Evolutionary conservation across 1,140 invertebrate genomes (phyloP).

Genomic region (Lordiphosa clarofinis): DNA sequence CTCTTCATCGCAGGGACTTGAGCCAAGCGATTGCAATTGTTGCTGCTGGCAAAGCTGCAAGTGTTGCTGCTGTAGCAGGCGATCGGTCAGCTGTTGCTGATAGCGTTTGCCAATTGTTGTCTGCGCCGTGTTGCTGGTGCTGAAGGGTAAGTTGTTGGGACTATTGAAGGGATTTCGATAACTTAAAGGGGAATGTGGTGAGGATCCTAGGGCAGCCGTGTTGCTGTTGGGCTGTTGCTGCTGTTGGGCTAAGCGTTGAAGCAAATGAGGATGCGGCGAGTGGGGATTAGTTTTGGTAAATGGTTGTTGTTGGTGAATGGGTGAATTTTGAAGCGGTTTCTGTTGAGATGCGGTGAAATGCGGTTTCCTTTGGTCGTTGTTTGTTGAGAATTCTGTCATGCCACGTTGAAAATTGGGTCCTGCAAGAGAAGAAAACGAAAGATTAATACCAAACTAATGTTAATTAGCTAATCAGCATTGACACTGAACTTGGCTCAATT

Average conservation of each 20-base stretch:
- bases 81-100: constrained; percentile 75
- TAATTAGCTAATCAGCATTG: constrained; percentile 36
- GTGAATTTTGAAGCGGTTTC: constrained; percentile 72
- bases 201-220: constrained; percentile 63
- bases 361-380: constrained; percentile 71
- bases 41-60: constrained; percentile 71
- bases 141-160: constrained; percentile 63
- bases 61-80: constrained; percentile 71
- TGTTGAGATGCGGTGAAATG: constrained; percentile 59
- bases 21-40: constrained; percentile 53
- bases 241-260: constrained; percentile 52
- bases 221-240: constrained; percentile 59
- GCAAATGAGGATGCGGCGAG: constrained; percentile 40
- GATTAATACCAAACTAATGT: constrained; percentile 9
- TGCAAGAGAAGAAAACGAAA: constrained; percentile 33
- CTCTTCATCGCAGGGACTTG: background rate
- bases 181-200: constrained; percentile 60
- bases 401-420: constrained; percentile 78
- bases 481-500: constrained; percentile 56
- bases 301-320: constrained; percentile 28
- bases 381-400: constrained; percentile 80
- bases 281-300: constrained; percentile 16
- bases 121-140: constrained; percentile 41
- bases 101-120: constrained; percentile 53
- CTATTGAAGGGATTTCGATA: constrained; percentile 72